Evolutionary conservation across 2,113 vertebrate species (phyloP).

Genomic region (Gadus macrocephalus): DNA sequence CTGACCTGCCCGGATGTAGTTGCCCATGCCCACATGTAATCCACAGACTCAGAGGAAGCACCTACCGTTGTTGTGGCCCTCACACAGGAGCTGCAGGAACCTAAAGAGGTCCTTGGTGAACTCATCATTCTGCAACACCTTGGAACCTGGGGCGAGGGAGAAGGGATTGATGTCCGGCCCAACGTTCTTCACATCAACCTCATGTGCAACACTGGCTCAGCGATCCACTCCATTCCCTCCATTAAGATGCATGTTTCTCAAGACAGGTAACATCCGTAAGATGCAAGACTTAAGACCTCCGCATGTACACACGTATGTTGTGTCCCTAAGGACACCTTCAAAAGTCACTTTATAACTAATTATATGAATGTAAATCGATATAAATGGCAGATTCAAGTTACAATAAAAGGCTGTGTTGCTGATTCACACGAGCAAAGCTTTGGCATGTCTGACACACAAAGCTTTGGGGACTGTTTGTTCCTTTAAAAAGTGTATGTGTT

Average conservation of each 20-base stretch:
- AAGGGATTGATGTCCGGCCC: conserved; percentile 20
- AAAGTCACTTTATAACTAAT: too few species aligned
- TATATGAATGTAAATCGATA: too few species aligned
- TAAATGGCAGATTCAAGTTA: conserved; percentile 29
- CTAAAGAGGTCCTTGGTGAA: conserved; percentile 96
- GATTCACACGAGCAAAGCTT: conserved; percentile 45
- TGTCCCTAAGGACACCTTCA: too few species aligned
- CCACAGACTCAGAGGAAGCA: conserved; percentile 19
- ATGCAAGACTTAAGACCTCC: too few species aligned
- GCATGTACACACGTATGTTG: too few species aligned
- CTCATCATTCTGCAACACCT: conserved; percentile 96
- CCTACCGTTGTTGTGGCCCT: conserved; percentile 97
- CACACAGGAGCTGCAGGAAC: conserved; percentile 96
- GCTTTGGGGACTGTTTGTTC: conserved; percentile 43
- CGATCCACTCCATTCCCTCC: not conserved
- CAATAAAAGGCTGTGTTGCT: conserved; percentile 33
- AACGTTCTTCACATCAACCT: not conserved
- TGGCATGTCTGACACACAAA: conserved; percentile 48
- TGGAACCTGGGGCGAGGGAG: conserved; percentile 85
- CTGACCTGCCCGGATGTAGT: too few species aligned
- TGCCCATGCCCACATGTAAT: too few species aligned
- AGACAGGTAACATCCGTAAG: too few species aligned
- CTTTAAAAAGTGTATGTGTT: conserved; percentile 35
- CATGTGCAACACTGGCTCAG: not conserved
- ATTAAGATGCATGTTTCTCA: not conserved